Percentiles rank a stretch among this genome's conserved stretches.
Conservation (phyloP, 2,888 invertebrate genomes). For the Drosophila rubida region DNA sequence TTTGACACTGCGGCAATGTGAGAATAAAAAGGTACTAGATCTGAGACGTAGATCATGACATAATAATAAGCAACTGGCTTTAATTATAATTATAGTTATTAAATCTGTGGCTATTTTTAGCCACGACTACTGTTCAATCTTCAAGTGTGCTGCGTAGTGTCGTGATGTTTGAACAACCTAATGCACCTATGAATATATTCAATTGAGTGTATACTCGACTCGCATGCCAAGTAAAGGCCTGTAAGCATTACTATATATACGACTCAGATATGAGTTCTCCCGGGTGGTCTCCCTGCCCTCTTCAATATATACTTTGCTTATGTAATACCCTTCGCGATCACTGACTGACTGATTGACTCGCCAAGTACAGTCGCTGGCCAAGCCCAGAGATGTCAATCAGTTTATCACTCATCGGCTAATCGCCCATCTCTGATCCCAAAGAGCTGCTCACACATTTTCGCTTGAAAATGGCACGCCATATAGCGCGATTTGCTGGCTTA, state of each 20-base stretch:
- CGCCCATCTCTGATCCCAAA: not conserved
- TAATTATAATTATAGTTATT: constrained; percentile 25
- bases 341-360: not conserved
- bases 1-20: constrained; percentile 9
- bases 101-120: constrained; percentile 12
- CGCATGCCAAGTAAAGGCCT: constrained; percentile 6
- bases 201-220: constrained; percentile 11
- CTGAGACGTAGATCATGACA: constrained; percentile 3
- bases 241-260: not conserved
- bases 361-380: not conserved
- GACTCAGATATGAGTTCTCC: not conserved
- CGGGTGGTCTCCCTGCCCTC: constrained; percentile 1
- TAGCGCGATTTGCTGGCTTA: too few species aligned
- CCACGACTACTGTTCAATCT: not conserved
- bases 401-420: not conserved
- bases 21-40: not conserved
- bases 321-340: not conserved
- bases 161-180: constrained; percentile 14
- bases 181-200: constrained; percentile 20
- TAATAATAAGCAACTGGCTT: not conserved
- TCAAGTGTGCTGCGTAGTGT: constrained; percentile 10
- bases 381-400: not conserved
- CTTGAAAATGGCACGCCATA: not conserved
- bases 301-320: not conserved
- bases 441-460: not conserved